A percentile compares a stretch with the other conserved stretches of the same genome.
Evolutionary conservation across 2,113 vertebrate species (phyloP).

Genomic region (Calidris pugnax): DNA sequence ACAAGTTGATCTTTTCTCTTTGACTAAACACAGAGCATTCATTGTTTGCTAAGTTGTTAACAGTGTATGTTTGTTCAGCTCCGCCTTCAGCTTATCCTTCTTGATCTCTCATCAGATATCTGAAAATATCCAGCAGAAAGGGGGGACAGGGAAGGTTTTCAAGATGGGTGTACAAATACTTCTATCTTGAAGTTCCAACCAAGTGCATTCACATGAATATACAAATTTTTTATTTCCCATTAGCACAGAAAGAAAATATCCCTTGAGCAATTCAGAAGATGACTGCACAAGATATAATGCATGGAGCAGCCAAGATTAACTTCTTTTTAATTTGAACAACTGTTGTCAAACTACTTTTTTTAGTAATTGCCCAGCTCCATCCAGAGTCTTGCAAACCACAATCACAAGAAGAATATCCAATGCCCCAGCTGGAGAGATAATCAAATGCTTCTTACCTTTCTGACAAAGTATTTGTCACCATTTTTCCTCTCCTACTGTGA

Average conservation of each 20-base stretch:
- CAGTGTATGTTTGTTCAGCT: neutral
- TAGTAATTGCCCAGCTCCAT: neutral
- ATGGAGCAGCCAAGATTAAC: neutral
- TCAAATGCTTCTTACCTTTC: neutral
- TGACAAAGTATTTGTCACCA: neutral
- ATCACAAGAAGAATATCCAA: neutral
- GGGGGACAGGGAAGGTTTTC: neutral
- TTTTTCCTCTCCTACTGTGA: neutral
- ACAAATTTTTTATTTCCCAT: neutral
- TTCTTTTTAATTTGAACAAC: neutral
- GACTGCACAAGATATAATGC: neutral
- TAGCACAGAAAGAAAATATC: neutral
- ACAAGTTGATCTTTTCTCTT: neutral
- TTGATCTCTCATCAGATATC: neutral
- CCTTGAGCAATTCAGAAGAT: neutral
- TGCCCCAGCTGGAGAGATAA: neutral
- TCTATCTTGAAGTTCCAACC: neutral
- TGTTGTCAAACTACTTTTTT: neutral
- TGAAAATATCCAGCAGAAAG: neutral
- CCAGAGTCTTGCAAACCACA: neutral
- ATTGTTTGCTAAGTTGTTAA: neutral
- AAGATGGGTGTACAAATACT: neutral
- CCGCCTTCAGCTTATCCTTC: neutral
- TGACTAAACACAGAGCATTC: neutral
- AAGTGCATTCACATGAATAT: neutral